Evolutionary conservation across 2,888 invertebrate species (phyloP).

Genomic region (Alitta virens): DNA sequence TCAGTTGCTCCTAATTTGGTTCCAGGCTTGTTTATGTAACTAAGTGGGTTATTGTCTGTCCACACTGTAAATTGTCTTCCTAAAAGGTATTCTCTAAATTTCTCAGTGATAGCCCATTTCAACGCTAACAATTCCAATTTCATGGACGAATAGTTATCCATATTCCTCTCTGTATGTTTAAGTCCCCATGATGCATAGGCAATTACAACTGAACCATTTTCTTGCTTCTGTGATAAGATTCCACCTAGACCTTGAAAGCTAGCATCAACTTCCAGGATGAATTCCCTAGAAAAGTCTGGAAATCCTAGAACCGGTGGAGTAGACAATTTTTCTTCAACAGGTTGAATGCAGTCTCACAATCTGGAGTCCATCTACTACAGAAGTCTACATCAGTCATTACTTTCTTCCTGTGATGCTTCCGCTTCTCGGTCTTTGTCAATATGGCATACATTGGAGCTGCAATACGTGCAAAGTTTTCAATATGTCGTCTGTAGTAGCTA

Average conservation of each 20-base stretch:
- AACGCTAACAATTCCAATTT: constrained; percentile 14
- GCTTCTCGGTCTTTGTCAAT: neutral
- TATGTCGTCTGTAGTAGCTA: constrained; percentile 15
- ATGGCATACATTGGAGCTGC: constrained; percentile 1
- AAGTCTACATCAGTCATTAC: neutral
- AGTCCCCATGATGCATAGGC: constrained; percentile 10
- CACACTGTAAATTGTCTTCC: constrained; percentile 5
- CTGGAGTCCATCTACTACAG: constrained; percentile 14
- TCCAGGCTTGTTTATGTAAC: neutral
- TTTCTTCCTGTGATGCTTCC: neutral
- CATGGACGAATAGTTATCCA: constrained; percentile 17
- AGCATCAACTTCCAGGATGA: constrained; percentile 14
- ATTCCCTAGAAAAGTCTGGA: neutral
- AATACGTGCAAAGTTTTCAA: constrained; percentile 7
- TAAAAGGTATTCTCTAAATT: constrained; percentile 3
- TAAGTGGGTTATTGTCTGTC: constrained; percentile 1
- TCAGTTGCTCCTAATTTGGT: neutral
- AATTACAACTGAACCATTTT: constrained; percentile 3
- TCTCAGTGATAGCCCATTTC: neutral
- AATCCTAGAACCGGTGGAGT: constrained; percentile 19
- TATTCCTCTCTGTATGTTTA: neutral
- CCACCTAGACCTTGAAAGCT: constrained; percentile 9
- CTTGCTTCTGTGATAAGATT: constrained; percentile 14
- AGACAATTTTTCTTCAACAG: constrained; percentile 4
- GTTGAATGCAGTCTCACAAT: neutral